Evolutionary conservation across 2,888 invertebrate species (phyloP), one percentile per base, ranked within the genome.

Genomic region (Axea sp.): DNA sequence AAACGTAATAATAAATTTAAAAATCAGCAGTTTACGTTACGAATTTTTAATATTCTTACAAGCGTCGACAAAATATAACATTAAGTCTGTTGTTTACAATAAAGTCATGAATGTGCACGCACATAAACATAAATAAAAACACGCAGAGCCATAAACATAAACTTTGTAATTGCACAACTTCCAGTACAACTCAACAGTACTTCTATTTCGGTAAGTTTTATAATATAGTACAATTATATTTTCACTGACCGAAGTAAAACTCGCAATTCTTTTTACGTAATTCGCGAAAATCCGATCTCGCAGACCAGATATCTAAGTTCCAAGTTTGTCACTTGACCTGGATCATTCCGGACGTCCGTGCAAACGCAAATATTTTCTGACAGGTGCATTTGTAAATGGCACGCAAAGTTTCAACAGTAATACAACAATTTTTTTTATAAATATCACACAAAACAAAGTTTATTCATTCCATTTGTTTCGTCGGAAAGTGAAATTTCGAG

Each of bases 281-380:
- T 53, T 51, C 31, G 28, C 12, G 19, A 28, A 33, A 43, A 2
- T 24, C 2, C 5, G 15, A 41, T 33, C 14, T 30, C 37, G 41
- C 14, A 30, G 19, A 45, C 64, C 35, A 19, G 35, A 26, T 43
- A 67, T 67, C 57, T 57, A 39, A 47, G 47, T 37, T 65, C 37
- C 30, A 31, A 65, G 37, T 57, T 57, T 67, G 57, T 55, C 55
- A 39, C 45, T 47, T 47, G 47, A 67, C 67, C 67, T 47, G 57
- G 57, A 67, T 39, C 15, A 47, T 19, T 17, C 14, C 2, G 41
- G 22, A 35, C 35, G 14, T 35, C 24, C 26, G 22, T 24, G 37
- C 41, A 30, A 53, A 28, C n/a, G 37, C 22, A 37, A 37, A 37
- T 51, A 37, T 26, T 26, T 37, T 17, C 14, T 37, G 51, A 24